Conservation (phyloP, 2,797 vertebrate species). For the Zenarchopterus dispar region DNA sequence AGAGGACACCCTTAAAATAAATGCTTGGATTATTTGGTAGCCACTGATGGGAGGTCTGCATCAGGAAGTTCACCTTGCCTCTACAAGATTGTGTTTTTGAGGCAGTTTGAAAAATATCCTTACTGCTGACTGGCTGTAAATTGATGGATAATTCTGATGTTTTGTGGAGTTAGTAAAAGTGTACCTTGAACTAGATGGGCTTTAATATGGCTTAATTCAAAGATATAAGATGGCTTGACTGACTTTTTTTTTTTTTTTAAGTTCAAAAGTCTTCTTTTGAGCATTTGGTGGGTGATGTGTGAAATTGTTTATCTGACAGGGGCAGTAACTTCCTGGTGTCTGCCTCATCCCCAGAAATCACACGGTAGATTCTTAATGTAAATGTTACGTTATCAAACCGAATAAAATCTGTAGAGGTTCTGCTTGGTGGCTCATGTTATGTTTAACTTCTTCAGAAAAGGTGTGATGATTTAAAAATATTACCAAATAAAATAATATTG, state of each 20-base stretch:
- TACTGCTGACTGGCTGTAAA: background rate
- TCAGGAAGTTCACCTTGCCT: background rate
- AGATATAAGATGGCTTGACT: too few species aligned
- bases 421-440: background rate
- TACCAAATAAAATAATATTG: background rate
- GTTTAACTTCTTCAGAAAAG: background rate
- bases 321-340: too few species aligned
- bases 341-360: too few species aligned
- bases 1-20: background rate
- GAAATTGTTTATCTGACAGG: too few species aligned
- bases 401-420: background rate
- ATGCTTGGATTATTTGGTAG: background rate
- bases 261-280: too few species aligned
- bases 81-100: conserved; percentile 1
- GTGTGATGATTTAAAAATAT: background rate
- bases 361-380: too few species aligned
- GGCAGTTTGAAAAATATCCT: background rate
- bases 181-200: background rate
- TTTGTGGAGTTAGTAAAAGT: background rate
- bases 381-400: too few species aligned
- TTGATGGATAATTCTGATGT: too few species aligned
- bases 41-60: background rate
- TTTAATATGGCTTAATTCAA: background rate
- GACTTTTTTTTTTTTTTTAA: too few species aligned
- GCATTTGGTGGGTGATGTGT: too few species aligned